Evolutionary conservation across 2,888 invertebrate genomes (phyloP).

Genomic region (Diaphora mendica): DNA sequence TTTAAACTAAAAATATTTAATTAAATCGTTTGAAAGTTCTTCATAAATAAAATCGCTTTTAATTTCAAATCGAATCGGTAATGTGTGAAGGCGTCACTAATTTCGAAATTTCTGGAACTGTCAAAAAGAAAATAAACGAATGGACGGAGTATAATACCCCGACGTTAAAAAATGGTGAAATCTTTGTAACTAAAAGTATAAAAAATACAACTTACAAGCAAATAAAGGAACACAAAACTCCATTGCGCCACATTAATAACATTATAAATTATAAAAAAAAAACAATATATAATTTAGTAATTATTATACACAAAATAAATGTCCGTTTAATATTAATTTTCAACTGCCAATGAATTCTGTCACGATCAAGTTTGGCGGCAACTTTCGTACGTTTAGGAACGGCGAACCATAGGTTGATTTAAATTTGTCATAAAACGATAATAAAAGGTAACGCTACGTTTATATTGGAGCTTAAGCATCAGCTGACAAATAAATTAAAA

Average conservation of each 20-base stretch:
- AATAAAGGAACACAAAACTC: not conserved
- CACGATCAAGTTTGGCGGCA: constrained; percentile 18
- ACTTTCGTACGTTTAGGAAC: not conserved
- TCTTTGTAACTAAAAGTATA: not conserved
- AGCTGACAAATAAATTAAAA: no score
- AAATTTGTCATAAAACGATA: constrained; percentile 18
- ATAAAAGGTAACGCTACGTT: constrained; percentile 17
- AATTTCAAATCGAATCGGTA: no score
- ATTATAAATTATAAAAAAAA: not conserved
- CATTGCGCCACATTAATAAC: not conserved
- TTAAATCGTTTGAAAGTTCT: no score
- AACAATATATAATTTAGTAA: not conserved
- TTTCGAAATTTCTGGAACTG: no score
- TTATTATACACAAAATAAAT: not conserved
- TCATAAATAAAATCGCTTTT: no score
- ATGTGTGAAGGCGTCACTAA: no score
- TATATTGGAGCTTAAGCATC: constrained; percentile 9
- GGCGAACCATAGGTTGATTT: constrained; percentile 4
- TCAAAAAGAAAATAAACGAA: no score
- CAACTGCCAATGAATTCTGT: constrained; percentile 8
- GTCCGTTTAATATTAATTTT: not conserved
- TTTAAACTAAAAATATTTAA: no score
- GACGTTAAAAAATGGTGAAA: no score
- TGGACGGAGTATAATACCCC: no score
- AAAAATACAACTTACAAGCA: constrained; percentile 15